A percentile compares a stretch with the other conserved stretches of the same genome.
Conservation (phyloP, 1,140 invertebrate species). For the Polyergus mexicanus region DNA sequence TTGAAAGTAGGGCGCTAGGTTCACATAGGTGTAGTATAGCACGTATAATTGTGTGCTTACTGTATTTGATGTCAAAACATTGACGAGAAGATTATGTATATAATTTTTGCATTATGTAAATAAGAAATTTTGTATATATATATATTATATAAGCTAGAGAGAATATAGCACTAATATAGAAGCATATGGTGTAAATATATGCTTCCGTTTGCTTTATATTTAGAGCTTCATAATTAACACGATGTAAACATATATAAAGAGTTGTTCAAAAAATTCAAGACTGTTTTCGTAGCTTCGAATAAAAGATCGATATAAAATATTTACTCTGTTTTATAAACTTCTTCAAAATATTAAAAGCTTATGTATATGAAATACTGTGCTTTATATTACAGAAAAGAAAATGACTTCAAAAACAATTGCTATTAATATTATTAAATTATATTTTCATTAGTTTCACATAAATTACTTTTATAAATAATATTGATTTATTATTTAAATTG, state of each 20-base stretch:
- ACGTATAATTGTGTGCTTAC: too few species aligned
- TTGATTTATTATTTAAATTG: constrained; percentile 8
- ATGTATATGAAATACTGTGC: not conserved
- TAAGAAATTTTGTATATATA: not conserved
- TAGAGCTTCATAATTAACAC: constrained; percentile 4
- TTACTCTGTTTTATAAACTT: not conserved
- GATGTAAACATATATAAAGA: constrained; percentile 10
- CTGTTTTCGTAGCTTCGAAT: not conserved
- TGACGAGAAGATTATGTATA: not conserved
- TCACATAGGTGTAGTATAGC: too few species aligned
- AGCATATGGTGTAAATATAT: constrained; percentile 4
- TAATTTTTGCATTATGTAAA: constrained; percentile 38
- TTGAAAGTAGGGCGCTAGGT: too few species aligned
- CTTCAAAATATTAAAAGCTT: constrained; percentile 28
- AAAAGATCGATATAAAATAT: constrained; percentile 36
- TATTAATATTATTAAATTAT: not conserved
- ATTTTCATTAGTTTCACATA: not conserved
- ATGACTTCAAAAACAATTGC: not conserved
- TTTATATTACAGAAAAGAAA: constrained; percentile 23
- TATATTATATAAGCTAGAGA: not conserved
- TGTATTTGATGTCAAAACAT: constrained; percentile 3
- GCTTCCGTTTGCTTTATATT: constrained; percentile 15
- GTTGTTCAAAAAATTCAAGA: constrained; percentile 30
- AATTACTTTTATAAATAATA: not conserved
- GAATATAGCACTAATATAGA: not conserved